Conservation (phyloP, 2,113 vertebrate genomes). For the Chloroceryle aenea region DNA sequence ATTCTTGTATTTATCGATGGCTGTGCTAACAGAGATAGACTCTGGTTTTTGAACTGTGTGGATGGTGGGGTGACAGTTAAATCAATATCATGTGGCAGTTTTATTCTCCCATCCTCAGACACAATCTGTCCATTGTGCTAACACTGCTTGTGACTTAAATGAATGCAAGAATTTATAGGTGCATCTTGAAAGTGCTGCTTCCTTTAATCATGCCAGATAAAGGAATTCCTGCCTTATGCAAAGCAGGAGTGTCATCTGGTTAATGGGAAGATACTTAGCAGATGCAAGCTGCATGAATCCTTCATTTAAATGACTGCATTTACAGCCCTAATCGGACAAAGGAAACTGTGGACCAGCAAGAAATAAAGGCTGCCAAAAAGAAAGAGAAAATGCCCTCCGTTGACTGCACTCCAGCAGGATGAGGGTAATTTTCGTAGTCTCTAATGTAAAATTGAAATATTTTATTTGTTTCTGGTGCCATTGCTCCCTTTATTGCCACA, state of each 20-base stretch:
- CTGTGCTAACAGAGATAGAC: slow-evolving; percentile 35
- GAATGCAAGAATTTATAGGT: slow-evolving; percentile 38
- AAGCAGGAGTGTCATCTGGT: neutral
- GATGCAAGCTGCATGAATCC: slow-evolving; percentile 11
- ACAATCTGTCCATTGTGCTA: slow-evolving; percentile 11
- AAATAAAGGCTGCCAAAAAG: neutral
- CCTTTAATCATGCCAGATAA: slow-evolving; percentile 5
- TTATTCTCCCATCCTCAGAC: neutral
- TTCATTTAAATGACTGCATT: neutral
- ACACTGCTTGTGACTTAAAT: neutral
- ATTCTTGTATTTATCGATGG: neutral
- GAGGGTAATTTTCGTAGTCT: neutral
- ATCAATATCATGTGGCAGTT: slow-evolving; percentile 8
- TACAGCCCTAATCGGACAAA: neutral
- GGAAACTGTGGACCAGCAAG: neutral
- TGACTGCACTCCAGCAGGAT: neutral
- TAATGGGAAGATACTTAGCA: slow-evolving; percentile 32
- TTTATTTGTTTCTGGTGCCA: neutral
- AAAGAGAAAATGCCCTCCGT: neutral
- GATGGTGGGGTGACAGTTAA: neutral
- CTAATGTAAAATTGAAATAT: neutral
- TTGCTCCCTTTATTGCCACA: neutral
- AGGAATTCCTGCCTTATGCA: slow-evolving; percentile 8
- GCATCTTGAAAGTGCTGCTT: neutral
- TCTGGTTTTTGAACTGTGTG: neutral